Conservation (phyloP, 2,797 vertebrate genomes). For the Pantherophis vulpinus region DNA sequence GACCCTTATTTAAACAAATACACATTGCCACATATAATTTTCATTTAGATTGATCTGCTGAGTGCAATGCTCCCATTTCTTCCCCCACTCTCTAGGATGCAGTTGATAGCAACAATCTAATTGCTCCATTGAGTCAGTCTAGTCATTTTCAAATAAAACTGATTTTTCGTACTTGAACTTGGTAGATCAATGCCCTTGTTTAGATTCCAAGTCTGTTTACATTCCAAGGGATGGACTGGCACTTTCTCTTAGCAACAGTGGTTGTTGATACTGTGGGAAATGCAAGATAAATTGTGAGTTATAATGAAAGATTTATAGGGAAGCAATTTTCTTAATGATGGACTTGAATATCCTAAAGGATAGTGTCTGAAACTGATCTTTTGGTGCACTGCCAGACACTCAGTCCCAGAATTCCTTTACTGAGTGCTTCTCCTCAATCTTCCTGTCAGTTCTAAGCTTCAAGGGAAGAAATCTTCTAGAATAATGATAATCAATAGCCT, state of each 20-base stretch:
- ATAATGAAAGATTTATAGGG: constrained; percentile 7
- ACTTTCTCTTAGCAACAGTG: constrained; percentile 4
- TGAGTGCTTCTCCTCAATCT: constrained; percentile 50
- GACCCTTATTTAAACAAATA: background rate
- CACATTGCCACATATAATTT: constrained; percentile 9
- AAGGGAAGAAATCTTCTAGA: constrained; percentile 49
- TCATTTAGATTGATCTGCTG: constrained; percentile 1
- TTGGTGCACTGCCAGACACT: constrained; percentile 15
- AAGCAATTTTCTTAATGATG: constrained; percentile 23
- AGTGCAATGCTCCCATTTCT: background rate
- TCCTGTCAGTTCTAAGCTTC: constrained; percentile 56
- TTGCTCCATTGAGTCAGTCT: constrained; percentile 6
- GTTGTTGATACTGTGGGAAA: background rate
- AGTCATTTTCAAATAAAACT: background rate
- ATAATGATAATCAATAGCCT: constrained; percentile 68
- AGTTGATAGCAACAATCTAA: constrained; percentile 3
- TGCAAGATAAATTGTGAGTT: background rate
- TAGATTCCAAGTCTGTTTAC: constrained; percentile 15
- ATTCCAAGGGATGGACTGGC: constrained; percentile 12
- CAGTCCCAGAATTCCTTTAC: constrained; percentile 40
- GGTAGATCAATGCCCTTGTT: constrained; percentile 3
- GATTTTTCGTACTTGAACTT: constrained; percentile 28
- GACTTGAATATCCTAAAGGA: constrained; percentile 11
- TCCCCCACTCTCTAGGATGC: background rate
- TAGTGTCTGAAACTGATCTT: constrained; percentile 30